Base-by-base conservation (phyloP, 2,113 vertebrate species). In the Gadus macrocephalus region DNA sequence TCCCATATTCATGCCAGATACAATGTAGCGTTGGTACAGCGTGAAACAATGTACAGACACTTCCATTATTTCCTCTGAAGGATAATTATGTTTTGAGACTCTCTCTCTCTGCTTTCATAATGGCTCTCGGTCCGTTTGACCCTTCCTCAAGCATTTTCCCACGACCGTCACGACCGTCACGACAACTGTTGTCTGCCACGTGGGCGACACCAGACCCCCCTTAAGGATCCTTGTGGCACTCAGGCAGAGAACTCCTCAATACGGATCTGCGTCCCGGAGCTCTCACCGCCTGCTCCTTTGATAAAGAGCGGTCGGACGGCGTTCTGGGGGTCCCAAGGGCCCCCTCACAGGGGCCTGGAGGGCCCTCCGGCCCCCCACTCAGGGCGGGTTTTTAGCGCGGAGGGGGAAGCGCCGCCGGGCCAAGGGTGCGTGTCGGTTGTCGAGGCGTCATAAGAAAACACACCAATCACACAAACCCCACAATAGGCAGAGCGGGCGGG, bases 161-260 rank as follows among this genome's bases (percentile, higher is more conserved):
- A 67, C 75, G 78, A 71, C 82, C 85, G 85, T 86, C 81, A 20
- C 75, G 78, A 71, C 82, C 85, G 85, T 86, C 81, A 72, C 68
- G 42, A 71, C 27, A 58, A 9, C 65, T 67, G 42, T 83, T 82
- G 86, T 85, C 75, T 75, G 70, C 68, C 66, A 42, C 49, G 61
- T 60, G 28, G 16, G 15, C 55, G 62, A 17, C 31, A 61, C 35
- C 74, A 35, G 75, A 72, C 68, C 69, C 68, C 22, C 71, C 67
- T 60, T 15, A 67, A 78, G 72, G 70, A 31, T 66, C 72, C 79
- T 81, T 78, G 1, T 72, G 73, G 4, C 0, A 69, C 75, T 55
- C 53, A 15, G 62, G 68, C 19, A 31, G 49, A 75, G 27, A 68
- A 65, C 19, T 73, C n/a, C 4, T 2, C 14, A 28, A 72, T 3